Conservation (phyloP, 2,797 vertebrate species). For the Tolypeutes matacus region DNA sequence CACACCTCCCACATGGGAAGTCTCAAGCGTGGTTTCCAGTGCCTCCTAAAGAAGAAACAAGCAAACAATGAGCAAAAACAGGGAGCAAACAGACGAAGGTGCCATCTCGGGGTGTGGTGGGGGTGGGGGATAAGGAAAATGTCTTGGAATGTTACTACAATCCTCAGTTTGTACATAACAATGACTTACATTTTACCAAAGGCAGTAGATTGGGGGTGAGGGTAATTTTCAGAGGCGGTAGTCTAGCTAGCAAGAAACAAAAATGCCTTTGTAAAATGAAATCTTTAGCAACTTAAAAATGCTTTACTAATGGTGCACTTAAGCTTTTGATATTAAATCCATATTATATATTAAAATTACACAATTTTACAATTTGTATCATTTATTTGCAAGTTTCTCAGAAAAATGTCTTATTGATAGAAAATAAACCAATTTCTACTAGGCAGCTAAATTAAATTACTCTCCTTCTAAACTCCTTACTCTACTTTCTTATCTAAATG, state of each 20-base stretch:
- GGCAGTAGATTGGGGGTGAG: neutral
- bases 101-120: too few relatives aligned
- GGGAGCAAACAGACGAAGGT: too few relatives aligned
- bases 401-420: slow-evolving; percentile 25
- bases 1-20: too few relatives aligned
- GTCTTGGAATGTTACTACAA: slow-evolving; percentile 49
- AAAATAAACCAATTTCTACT: slow-evolving; percentile 25
- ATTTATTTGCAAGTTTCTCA: neutral
- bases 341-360: neutral
- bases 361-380: neutral
- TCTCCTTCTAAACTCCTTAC: neutral
- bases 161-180: slow-evolving; percentile 7
- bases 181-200: slow-evolving; percentile 59
- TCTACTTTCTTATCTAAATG: neutral
- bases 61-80: too few relatives aligned
- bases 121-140: slow-evolving; percentile 24
- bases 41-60: too few relatives aligned
- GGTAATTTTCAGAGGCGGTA: slow-evolving; percentile 41
- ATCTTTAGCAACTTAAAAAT: slow-evolving; percentile 26
- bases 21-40: too few relatives aligned
- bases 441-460: neutral
- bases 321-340: neutral
- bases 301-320: neutral
- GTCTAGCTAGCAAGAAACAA: slow-evolving; percentile 41
- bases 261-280: slow-evolving; percentile 59